Base-by-base conservation (phyloP, 1,140 invertebrate species). In the Drosophila pseudoobscura region DNA sequence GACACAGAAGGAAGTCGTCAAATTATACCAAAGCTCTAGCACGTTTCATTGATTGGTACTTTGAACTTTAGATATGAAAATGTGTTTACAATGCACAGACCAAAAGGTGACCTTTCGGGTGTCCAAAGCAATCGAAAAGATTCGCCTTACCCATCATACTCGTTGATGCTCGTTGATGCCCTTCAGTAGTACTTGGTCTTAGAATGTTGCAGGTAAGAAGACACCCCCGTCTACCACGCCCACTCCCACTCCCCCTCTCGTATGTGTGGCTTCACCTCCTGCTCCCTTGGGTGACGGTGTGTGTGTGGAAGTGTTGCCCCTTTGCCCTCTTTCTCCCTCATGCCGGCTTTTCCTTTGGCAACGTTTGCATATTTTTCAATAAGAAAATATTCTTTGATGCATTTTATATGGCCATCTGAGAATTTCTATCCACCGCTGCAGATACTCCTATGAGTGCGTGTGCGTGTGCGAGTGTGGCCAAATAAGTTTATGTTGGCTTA, bases 351-450 rank as follows among this genome's bases (percentile, higher is more conserved):
- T 31, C 8, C 35, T 4, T 62, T 55, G 53, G 78, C 78, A 64
- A n/a, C 59, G 79, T 78, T 68, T 82, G 79, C 79, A 83, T 84
- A 84, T 79, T 71, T 83, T 79, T 60, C 80, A 84, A 79, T 83
- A 75, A 66, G 49, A 84, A 70, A 66, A 78, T 83, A 78, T 57
- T 35, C 61, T 72, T 24, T 58, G 60, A 51, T 72, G 65, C 65
- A 80, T 50, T 64, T 53, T 65, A 74, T 50, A 55, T 58, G 70
- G 53, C 49, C 54, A 75, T 66, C 49, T 20, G 55, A 57, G 64
- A 63, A 59, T 47, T 35, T 59, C 56, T 11, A 11, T 35, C 9
- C 3, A 35, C 9, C 31, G 31, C 15, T n/a, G n/a, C n/a, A n/a
- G n/a, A n/a, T n/a, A n/a, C n/a, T n/a, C n/a, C n/a, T n/a, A n/a